phyloP scores from a whole-genome alignment of 1,140 invertebrate genomes.

The Lysiphlebus fabarum region DNA sequence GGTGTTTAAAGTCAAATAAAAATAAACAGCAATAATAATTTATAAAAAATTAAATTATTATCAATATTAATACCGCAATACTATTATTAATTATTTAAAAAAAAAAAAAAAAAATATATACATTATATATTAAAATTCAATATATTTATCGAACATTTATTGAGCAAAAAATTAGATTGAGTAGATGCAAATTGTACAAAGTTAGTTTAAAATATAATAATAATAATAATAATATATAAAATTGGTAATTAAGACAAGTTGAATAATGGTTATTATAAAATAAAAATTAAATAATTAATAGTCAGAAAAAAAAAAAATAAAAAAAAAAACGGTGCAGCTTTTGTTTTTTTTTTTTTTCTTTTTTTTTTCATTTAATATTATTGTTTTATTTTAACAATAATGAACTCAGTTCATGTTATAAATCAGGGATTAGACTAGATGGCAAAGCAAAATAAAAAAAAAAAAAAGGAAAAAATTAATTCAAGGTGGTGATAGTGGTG shows the following conservation, averaged over 20 bases:
- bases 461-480: slow-evolving; percentile 10
- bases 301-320: slow-evolving; percentile 5
- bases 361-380: slow-evolving; percentile 40
- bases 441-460: slow-evolving; percentile 19
- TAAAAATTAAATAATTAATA: not conserved
- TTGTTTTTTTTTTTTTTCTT: no score
- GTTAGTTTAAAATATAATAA: slow-evolving; percentile 31
- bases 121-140: slow-evolving; percentile 39
- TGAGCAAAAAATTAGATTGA: slow-evolving; percentile 43
- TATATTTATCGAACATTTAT: slow-evolving; percentile 56
- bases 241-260: no score
- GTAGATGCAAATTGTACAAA: slow-evolving; percentile 48
- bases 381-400: slow-evolving; percentile 45
- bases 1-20: slow-evolving; percentile 5
- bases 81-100: slow-evolving; percentile 13
- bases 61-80: slow-evolving; percentile 33
- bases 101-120: slow-evolving; percentile 29
- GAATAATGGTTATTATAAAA: no score
- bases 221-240: not conserved
- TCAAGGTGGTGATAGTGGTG: slow-evolving; percentile 49
- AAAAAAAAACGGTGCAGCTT: slow-evolving; percentile 14
- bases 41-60: slow-evolving; percentile 31
- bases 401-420: slow-evolving; percentile 52
- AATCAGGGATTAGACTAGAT: slow-evolving; percentile 56
- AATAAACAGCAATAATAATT: slow-evolving; percentile 27